A percentile compares a stretch with the other conserved stretches of the same genome.
Conservation (phyloP, 2,888 invertebrate species). For the Lysandra bellargus region DNA sequence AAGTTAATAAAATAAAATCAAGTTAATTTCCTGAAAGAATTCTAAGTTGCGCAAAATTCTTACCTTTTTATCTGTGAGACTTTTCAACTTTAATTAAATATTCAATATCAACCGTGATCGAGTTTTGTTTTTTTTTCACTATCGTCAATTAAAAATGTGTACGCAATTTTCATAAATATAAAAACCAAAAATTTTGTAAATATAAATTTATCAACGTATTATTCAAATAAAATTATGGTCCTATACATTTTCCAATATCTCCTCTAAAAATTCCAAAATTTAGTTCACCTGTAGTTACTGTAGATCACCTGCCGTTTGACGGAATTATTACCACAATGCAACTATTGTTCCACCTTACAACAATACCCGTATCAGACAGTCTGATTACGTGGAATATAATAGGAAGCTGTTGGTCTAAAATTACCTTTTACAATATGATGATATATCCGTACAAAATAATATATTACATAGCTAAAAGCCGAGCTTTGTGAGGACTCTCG, state of each 20-base stretch:
- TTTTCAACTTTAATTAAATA: constrained; percentile 24
- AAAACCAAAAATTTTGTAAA: too few relatives aligned
- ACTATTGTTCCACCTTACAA: constrained; percentile 20
- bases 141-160: neutral
- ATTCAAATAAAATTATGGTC: neutral
- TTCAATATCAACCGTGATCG: constrained; percentile 1
- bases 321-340: constrained; percentile 20
- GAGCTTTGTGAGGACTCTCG: too few relatives aligned
- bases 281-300: neutral
- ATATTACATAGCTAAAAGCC: too few relatives aligned
- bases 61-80: neutral
- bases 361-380: neutral
- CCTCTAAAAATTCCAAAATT: neutral
- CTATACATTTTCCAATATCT: neutral
- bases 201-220: neutral
- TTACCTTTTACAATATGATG: neutral
- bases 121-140: neutral
- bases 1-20: constrained; percentile 13
- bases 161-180: neutral
- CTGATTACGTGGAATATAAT: constrained; percentile 5
- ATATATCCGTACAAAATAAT: too few relatives aligned
- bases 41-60: constrained; percentile 2
- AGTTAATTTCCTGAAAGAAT: constrained; percentile 28
- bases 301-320: neutral
- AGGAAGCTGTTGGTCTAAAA: neutral